These are phyloP conservation scores for Lasioglossum zephyrum DNA, from an alignment of 2,888 invertebrate species.

Conservation along the genomic window DNA sequence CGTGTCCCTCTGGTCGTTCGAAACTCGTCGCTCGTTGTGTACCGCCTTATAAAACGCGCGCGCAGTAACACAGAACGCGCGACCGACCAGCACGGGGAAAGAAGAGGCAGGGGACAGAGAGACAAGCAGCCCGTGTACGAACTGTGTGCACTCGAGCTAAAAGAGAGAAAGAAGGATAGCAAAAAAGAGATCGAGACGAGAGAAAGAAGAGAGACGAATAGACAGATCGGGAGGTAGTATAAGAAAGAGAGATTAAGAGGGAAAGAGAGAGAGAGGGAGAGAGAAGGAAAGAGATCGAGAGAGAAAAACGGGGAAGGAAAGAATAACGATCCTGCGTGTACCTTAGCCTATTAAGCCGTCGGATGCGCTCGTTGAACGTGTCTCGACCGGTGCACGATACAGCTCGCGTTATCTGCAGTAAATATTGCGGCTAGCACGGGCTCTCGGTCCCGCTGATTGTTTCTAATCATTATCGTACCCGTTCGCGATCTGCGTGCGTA, in stretches of 20 bases:
- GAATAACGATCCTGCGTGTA: conserved; percentile 53
- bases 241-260: neutral
- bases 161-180: conserved; percentile 36
- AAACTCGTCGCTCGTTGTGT: conserved; percentile 58
- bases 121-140: conserved; percentile 27
- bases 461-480: conserved; percentile 57
- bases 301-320: conserved; percentile 38
- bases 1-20: conserved; percentile 58
- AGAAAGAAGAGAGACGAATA: conserved; percentile 21
- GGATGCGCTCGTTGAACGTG: conserved; percentile 61
- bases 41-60: conserved; percentile 73
- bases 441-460: conserved; percentile 36
- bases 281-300: neutral
- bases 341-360: conserved; percentile 62
- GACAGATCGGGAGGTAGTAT: neutral
- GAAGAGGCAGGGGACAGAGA: conserved; percentile 22
- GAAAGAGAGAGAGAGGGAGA: neutral
- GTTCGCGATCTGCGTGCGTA: conserved; percentile 38
- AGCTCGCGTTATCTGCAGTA: conserved; percentile 63
- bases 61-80: conserved; percentile 66
- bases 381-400: conserved; percentile 57
- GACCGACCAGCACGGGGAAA: conserved; percentile 42
- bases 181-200: conserved; percentile 28
- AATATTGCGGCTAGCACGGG: conserved; percentile 57
- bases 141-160: conserved; percentile 28